Evolutionary conservation across 2,113 vertebrate genomes (phyloP).

Genomic region (Aepyceros melampus): DNA sequence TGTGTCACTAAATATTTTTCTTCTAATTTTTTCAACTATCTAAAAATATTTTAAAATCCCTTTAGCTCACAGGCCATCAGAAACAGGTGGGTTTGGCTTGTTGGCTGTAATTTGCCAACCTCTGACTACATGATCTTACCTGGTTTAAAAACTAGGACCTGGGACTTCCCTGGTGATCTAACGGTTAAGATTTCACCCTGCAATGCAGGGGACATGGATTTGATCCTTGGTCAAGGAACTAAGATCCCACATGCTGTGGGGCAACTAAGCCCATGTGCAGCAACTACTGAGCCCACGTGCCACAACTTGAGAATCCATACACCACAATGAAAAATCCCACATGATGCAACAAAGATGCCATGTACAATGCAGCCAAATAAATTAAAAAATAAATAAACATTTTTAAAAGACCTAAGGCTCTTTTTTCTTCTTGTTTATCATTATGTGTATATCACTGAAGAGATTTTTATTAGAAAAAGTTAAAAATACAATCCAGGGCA

Average conservation of each 20-base stretch:
- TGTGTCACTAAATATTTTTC: not conserved
- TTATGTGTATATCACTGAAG: not conserved
- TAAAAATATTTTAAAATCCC: not conserved
- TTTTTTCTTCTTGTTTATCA: not conserved
- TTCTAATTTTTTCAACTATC: not conserved
- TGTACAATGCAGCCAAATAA: not conserved
- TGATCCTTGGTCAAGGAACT: not conserved
- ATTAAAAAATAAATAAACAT: not conserved
- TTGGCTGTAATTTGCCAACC: not conserved
- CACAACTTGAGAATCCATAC: no score
- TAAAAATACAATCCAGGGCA: not conserved
- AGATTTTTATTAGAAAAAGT: not conserved
- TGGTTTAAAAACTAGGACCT: not conserved
- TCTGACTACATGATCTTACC: not conserved
- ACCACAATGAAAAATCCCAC: no score
- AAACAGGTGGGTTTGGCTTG: not conserved
- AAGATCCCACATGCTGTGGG: not conserved
- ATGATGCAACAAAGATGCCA: not conserved
- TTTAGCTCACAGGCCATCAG: not conserved
- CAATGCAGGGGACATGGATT: not conserved
- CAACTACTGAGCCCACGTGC: no score
- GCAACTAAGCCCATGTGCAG: no score
- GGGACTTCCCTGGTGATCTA: not conserved
- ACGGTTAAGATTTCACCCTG: not conserved
- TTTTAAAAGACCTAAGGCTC: not conserved